Evolutionary conservation across 2,888 invertebrate genomes (phyloP).

Genomic region (Acanthosepion pharaonis): DNA sequence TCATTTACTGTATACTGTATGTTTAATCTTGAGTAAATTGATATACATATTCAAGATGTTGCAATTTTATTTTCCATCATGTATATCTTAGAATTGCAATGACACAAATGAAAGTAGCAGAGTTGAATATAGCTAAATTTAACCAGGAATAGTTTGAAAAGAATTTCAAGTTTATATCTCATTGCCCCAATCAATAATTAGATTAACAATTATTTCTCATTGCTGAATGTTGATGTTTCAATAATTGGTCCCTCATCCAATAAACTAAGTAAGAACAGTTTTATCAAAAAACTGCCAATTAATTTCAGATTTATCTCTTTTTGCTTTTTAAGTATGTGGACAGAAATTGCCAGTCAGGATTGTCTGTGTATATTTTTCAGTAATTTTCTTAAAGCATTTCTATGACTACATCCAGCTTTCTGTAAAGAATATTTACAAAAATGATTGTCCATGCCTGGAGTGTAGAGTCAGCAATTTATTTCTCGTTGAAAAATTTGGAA

Average conservation of each 20-base stretch:
- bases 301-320: not conserved
- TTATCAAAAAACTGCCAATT: not conserved
- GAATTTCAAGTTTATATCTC: not conserved
- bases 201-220: not conserved
- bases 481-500: not conserved
- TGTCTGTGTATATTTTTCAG: not conserved
- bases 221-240: not conserved
- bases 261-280: not conserved
- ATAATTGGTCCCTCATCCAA: not conserved
- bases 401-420: not conserved
- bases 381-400: not conserved
- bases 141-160: too few relatives aligned
- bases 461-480: not conserved
- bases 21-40: too few relatives aligned
- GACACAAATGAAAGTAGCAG: too few relatives aligned
- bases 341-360: not conserved
- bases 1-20: too few relatives aligned
- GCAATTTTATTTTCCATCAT: too few relatives aligned
- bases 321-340: not conserved
- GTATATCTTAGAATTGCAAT: too few relatives aligned
- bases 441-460: conserved; percentile 17
- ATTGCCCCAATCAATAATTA: not conserved
- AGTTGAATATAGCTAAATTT: too few relatives aligned
- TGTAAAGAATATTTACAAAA: not conserved
- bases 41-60: too few relatives aligned